Evolutionary conservation across 2,797 vertebrate species (phyloP).

Genomic region (Aphelocoma californica): DNA sequence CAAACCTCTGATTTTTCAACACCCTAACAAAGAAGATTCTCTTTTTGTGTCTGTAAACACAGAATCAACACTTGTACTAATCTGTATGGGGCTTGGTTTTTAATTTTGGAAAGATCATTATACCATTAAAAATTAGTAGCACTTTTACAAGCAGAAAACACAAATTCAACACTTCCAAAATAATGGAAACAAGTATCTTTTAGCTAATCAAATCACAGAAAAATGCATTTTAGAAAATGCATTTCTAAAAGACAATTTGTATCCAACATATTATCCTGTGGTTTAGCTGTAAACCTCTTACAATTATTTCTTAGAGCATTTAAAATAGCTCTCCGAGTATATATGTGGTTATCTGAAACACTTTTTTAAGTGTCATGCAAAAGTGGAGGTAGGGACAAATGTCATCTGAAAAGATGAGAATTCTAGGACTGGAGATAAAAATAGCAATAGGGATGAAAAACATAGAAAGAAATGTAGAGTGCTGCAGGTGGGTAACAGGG

Average conservation of each 20-base stretch:
- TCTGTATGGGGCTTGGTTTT: background rate
- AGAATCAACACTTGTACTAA: background rate
- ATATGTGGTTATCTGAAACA: background rate
- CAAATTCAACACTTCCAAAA: background rate
- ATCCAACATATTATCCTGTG: background rate
- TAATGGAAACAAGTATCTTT: background rate
- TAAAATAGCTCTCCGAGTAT: background rate
- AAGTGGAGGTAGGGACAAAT: background rate
- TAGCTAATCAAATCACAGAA: background rate
- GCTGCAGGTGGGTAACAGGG: too few species aligned
- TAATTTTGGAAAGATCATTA: background rate
- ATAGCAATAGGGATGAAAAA: background rate
- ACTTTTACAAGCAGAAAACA: background rate
- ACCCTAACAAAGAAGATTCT: background rate
- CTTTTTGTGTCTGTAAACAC: background rate
- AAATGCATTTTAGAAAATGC: background rate
- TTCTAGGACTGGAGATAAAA: background rate
- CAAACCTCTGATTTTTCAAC: background rate
- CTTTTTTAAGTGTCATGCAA: background rate
- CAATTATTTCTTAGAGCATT: background rate
- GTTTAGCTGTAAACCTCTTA: background rate
- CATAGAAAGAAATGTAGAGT: background rate
- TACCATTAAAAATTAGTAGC: background rate
- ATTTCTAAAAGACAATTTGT: background rate
- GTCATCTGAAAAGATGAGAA: background rate